Conservation (phyloP, 2,113 vertebrate genomes). For the Plecturocebus donacophilus region DNA sequence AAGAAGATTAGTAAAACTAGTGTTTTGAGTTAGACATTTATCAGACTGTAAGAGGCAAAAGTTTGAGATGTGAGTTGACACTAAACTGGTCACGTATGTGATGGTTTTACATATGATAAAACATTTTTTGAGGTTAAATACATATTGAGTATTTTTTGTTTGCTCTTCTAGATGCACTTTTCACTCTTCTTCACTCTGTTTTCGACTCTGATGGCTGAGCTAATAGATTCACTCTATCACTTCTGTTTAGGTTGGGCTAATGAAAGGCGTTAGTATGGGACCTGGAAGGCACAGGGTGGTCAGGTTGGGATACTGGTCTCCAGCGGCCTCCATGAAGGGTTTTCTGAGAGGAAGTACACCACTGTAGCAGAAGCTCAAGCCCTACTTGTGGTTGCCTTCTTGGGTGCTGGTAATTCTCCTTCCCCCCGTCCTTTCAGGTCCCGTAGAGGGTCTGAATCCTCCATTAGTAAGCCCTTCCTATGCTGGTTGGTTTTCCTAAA, state of each 20-base stretch:
- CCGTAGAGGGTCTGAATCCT: background rate
- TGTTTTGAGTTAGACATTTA: background rate
- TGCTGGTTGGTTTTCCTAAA: background rate
- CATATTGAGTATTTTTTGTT: background rate
- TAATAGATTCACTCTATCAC: background rate
- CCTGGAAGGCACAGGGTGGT: background rate
- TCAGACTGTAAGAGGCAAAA: background rate
- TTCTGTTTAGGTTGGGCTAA: background rate
- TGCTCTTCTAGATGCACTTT: background rate
- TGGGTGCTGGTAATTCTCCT: background rate
- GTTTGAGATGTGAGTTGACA: background rate
- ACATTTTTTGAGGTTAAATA: background rate
- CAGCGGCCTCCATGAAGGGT: background rate
- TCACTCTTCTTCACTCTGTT: background rate
- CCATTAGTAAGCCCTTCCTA: background rate
- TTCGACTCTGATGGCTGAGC: background rate
- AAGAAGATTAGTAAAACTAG: background rate
- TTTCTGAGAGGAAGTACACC: accelerated
- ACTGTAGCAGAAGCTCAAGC: accelerated
- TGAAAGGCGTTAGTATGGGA: background rate
- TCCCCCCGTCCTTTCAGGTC: background rate
- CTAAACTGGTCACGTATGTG: background rate
- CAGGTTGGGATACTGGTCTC: background rate
- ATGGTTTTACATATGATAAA: background rate
- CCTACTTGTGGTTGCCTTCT: accelerated